phyloP scores from a whole-genome alignment of 2,888 invertebrate species.

The Parnassius glacialis region DNA sequence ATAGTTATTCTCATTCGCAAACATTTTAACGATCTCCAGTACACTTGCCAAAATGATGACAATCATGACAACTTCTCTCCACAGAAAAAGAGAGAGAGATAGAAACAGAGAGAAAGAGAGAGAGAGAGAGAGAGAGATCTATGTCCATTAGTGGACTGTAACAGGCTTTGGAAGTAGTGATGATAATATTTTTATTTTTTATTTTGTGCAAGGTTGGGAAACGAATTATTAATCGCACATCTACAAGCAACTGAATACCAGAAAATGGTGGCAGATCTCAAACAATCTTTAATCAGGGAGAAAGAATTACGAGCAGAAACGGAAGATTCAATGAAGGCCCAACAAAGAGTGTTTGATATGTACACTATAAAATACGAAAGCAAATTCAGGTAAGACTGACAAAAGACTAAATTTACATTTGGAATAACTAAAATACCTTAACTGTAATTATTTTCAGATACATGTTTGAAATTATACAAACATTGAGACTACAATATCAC shows the following conservation, averaged over 20 bases:
- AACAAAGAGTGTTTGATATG: slow-evolving; percentile 68
- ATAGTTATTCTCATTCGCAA: too few relatives aligned
- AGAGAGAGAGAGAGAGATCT: too few relatives aligned
- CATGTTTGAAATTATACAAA: slow-evolving; percentile 61
- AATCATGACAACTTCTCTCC: too few relatives aligned
- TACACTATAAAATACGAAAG: slow-evolving; percentile 59
- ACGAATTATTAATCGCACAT: slow-evolving; percentile 74
- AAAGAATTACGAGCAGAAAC: slow-evolving; percentile 57
- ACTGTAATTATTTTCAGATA: slow-evolving; percentile 48
- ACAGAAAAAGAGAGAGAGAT: too few relatives aligned
- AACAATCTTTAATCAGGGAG: slow-evolving; percentile 57
- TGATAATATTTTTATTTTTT: too few relatives aligned
- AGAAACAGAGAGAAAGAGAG: too few relatives aligned
- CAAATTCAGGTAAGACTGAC: slow-evolving; percentile 60
- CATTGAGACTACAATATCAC: slow-evolving; percentile 67
- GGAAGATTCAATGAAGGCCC: slow-evolving; percentile 62
- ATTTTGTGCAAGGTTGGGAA: slow-evolving; percentile 55
- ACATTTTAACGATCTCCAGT: too few relatives aligned
- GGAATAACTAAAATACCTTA: not conserved
- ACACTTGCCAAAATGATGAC: too few relatives aligned
- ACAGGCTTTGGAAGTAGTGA: too few relatives aligned
- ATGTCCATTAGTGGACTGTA: too few relatives aligned
- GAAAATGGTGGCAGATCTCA: slow-evolving; percentile 65
- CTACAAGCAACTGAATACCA: slow-evolving; percentile 69
- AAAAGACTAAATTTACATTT: not conserved